Conservation (phyloP, 2,888 invertebrate species). For the Netelia melanura region DNA sequence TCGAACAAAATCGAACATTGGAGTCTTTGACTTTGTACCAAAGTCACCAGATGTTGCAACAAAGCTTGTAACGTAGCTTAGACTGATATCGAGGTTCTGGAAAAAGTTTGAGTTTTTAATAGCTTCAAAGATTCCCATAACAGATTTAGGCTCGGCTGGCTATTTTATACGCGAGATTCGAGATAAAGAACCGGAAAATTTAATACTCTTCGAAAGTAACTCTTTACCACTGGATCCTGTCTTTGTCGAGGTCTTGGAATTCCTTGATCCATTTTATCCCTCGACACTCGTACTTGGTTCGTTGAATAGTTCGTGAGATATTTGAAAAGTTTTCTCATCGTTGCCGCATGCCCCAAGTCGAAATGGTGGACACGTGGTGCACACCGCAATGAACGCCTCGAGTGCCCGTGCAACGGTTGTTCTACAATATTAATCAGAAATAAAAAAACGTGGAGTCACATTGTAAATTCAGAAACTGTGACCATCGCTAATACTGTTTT, state of each 20-base stretch:
- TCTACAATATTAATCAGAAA: constrained; percentile 70
- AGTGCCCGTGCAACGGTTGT: constrained; percentile 61
- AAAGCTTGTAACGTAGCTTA: not conserved
- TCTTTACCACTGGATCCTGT: not conserved
- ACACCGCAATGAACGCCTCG: constrained; percentile 26
- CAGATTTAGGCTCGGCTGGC: not conserved
- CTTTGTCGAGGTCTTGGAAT: not conserved
- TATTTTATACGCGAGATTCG: constrained; percentile 6
- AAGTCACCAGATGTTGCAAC: not conserved
- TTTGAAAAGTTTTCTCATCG: constrained; percentile 46
- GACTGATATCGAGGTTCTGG: no score
- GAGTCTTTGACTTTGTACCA: not conserved
- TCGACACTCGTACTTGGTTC: constrained; percentile 29
- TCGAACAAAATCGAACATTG: not conserved
- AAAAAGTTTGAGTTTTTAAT: not conserved
- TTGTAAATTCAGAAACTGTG: not conserved
- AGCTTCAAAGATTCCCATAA: not conserved
- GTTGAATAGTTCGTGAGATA: constrained; percentile 50
- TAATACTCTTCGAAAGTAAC: constrained; percentile 33
- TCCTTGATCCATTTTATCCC: constrained; percentile 18
- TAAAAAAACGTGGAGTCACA: not conserved
- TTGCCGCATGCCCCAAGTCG: not conserved
- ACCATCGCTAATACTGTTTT: not conserved
- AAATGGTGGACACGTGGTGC: constrained; percentile 70
- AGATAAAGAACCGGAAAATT: constrained; percentile 21